Percentiles rank a stretch among this genome's conserved stretches.
Conservation (phyloP, 2,797 vertebrate species). For the Poeciliopsis paucimaculata region DNA sequence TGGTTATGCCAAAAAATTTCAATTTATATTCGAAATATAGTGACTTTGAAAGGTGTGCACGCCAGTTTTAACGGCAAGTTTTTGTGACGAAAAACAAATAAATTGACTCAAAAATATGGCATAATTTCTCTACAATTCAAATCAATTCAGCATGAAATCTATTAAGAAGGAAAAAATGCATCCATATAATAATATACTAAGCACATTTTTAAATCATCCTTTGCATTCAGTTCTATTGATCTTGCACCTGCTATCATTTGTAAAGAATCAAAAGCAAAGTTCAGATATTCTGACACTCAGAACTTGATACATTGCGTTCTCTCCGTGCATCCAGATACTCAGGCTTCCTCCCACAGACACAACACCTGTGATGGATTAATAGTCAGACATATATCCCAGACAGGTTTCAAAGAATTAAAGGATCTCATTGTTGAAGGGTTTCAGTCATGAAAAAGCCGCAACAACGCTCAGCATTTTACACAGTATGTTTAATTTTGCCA, state of each 20-base stretch:
- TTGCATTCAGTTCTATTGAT: not conserved
- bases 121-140: not conserved
- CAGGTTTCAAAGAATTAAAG: not conserved
- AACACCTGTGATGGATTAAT: not conserved
- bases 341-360: not conserved
- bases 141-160: not conserved
- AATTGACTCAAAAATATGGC: not conserved
- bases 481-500: not conserved
- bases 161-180: no score
- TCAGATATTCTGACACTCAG: not conserved
- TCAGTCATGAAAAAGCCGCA: not conserved
- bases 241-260: not conserved
- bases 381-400: not conserved
- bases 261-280: not conserved
- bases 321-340: not conserved
- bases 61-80: not conserved
- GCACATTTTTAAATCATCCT: not conserved
- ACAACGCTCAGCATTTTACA: not conserved
- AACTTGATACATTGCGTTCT: not conserved
- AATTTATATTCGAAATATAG: not conserved
- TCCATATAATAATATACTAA: not conserved
- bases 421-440: not conserved
- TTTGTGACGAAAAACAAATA: not conserved
- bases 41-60: not conserved
- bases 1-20: not conserved